Evolutionary conservation across 2,888 invertebrate species (phyloP), one percentile per base, ranked within the genome.

Genomic region (Cataglyphis rosenhaueri): DNA sequence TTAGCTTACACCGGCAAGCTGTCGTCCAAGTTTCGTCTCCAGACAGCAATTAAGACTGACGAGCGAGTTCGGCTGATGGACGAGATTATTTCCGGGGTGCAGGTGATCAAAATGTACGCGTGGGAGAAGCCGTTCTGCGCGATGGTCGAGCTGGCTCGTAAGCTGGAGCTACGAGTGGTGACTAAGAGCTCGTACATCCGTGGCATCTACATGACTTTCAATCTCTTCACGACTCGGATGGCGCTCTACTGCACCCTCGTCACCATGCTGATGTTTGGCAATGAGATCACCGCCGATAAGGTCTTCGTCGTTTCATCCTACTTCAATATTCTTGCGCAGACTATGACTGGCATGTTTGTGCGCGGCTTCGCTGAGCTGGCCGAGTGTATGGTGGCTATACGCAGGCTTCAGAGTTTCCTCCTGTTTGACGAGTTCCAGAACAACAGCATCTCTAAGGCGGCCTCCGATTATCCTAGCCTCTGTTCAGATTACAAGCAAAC

Each of bases 81-180:
- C 91, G 98, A 97, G 94, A 96, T 97, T 68, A 96, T 97, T 48
- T 95, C 96, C 0, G 97, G 97, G 0, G 97, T 97, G 88, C 96
- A 96, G 91, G 96, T 97, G 1, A 97, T 97, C 88, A 97, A 97
- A 93, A 97, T 97, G 97, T 97, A 97, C 91, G 96, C 97, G 0
- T 97, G 97, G 96, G 97, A 97, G 91, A 96, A 96, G 85, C 96
- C 97, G 0, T 97, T 97, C 91, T 96, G 96, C 65, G 95, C 96
- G 52, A 91, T 97, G 65, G 95, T 97, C 0, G 95, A 95, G 70
- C 91, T 95, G 8, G 95, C 97, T 0, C 94, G 97, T 92, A 95
- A 95, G 38, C 87, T 94, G 21, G 95, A 95, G 84, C 84, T 96
- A 71, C 95, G 95, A 85, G 95, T 96, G 87, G 96, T 97, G 0